Evolutionary conservation across 2,888 invertebrate genomes (phyloP).

Genomic region (Slavum lentiscoides): DNA sequence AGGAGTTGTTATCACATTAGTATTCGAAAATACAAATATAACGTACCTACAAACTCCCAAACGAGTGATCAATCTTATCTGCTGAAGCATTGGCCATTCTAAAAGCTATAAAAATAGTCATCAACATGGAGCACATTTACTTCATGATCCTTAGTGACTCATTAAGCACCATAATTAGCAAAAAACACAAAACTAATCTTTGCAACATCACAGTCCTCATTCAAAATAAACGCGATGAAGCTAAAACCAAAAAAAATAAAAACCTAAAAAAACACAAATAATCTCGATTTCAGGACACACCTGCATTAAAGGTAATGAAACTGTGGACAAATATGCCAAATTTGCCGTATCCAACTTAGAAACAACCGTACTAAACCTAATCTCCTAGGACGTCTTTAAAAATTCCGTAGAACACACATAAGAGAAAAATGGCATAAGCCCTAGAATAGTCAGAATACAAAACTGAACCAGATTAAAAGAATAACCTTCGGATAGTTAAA

Average conservation of each 20-base stretch:
- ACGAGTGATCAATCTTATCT: neutral
- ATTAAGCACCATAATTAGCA: neutral
- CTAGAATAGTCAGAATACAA: neutral
- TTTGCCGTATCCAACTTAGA: neutral
- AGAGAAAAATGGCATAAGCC: neutral
- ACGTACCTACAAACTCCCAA: neutral
- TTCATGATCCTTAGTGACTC: neutral
- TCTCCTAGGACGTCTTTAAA: neutral
- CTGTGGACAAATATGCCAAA: neutral
- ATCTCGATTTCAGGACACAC: neutral
- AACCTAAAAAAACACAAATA: constrained; percentile 2
- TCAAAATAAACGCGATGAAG: neutral
- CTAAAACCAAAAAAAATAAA: too few relatives aligned
- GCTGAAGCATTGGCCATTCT: neutral
- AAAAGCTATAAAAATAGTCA: neutral
- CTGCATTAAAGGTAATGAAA: neutral
- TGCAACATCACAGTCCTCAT: neutral
- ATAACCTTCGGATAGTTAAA: constrained; percentile 1
- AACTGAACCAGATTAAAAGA: constrained; percentile 7
- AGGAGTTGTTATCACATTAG: neutral
- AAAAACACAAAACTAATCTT: neutral
- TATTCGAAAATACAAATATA: neutral
- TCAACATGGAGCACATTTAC: neutral
- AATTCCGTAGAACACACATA: constrained; percentile 9
- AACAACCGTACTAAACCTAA: neutral